These are phyloP conservation scores for Drosophila setosimentum DNA, from an alignment of 2,888 invertebrate species.

Conservation along the genomic window DNA sequence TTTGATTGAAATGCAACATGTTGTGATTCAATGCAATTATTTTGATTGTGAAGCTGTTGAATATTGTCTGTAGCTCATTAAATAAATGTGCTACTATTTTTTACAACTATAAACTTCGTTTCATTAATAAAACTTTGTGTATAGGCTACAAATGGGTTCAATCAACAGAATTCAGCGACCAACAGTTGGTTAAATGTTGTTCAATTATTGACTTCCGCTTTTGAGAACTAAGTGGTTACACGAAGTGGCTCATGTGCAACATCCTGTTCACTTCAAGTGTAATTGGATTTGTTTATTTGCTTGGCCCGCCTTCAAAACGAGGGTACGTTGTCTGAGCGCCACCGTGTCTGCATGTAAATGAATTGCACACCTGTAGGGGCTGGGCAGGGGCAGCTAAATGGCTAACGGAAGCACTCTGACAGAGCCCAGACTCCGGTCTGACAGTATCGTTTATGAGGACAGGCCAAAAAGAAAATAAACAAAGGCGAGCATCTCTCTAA, in stretches of 20 bases:
- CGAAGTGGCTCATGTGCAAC: constrained; percentile 46
- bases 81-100: not conserved
- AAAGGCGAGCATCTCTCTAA: constrained; percentile 56
- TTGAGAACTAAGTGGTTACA: constrained; percentile 11
- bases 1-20: not conserved
- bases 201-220: constrained; percentile 63
- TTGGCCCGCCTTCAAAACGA: constrained; percentile 13
- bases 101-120: not conserved
- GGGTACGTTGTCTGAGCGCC: constrained; percentile 24
- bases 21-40: not conserved
- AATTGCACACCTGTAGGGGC: constrained; percentile 57
- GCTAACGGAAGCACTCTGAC: constrained; percentile 26
- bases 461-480: constrained; percentile 22
- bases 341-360: constrained; percentile 58
- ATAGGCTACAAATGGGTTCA: not conserved
- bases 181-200: constrained; percentile 57
- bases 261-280: constrained; percentile 67
- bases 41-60: not conserved
- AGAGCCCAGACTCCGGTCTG: constrained; percentile 7
- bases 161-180: constrained; percentile 41
- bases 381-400: constrained; percentile 17
- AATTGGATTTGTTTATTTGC: constrained; percentile 81
- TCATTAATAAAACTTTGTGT: not conserved
- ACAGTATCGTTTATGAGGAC: constrained; percentile 1
- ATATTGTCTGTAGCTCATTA: not conserved